Evolutionary conservation across 2,797 vertebrate genomes (phyloP).

Genomic region (Hipposideros larvatus): DNA sequence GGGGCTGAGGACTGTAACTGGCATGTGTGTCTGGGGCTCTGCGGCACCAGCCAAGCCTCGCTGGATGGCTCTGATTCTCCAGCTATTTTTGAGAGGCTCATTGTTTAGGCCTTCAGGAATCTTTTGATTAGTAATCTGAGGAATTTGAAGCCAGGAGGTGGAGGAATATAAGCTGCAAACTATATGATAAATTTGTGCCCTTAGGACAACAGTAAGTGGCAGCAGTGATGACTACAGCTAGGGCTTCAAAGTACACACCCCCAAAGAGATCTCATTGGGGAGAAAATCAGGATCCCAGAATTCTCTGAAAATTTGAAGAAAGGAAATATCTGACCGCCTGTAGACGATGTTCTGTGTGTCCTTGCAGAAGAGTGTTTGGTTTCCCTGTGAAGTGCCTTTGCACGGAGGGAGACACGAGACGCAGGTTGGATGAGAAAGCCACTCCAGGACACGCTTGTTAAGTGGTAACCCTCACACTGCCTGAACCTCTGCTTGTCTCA

Average conservation of each 20-base stretch:
- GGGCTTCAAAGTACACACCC: slow-evolving; percentile 29
- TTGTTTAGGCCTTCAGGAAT: slow-evolving; percentile 14
- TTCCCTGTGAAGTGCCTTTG: not conserved
- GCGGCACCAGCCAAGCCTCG: not conserved
- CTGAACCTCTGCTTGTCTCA: slow-evolving; percentile 4
- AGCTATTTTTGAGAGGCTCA: not conserved
- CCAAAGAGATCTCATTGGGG: slow-evolving; percentile 14
- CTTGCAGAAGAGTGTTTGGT: not conserved
- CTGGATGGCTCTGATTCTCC: not conserved
- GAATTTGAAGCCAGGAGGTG: not conserved
- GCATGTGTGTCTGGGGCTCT: not conserved
- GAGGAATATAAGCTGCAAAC: not conserved
- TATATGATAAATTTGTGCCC: not conserved
- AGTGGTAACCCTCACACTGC: slow-evolving; percentile 14
- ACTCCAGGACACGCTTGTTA: not conserved
- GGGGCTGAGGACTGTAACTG: not conserved
- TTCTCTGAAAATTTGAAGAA: slow-evolving; percentile 40
- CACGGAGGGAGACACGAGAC: not conserved
- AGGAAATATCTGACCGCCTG: not conserved
- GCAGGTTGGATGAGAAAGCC: not conserved
- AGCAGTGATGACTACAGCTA: not conserved
- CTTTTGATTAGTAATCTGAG: slow-evolving; percentile 45
- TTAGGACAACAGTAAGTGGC: slow-evolving; percentile 2
- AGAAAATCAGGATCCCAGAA: slow-evolving; percentile 45
- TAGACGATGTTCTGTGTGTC: not conserved